Evolutionary conservation across 2,888 invertebrate species (phyloP).

Genomic region (Hemithea aestivaria): DNA sequence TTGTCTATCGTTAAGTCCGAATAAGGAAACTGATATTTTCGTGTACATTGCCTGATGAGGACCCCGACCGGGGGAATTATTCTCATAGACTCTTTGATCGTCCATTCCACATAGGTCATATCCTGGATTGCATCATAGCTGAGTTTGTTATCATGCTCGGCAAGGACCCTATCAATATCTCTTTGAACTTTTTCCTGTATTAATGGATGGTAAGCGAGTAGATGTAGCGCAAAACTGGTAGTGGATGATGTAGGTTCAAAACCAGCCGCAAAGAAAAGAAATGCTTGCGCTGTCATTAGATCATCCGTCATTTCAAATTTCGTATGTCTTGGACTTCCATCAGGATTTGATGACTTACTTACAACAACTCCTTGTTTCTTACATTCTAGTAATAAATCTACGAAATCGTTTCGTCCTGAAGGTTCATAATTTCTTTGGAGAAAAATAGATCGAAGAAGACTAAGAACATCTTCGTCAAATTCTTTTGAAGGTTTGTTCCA

Average conservation of each 20-base stretch:
- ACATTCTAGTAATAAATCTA: slow-evolving; percentile 46
- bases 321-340: slow-evolving; percentile 37
- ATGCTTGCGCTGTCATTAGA: slow-evolving; percentile 43
- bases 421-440: slow-evolving; percentile 43
- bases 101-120: slow-evolving; percentile 30
- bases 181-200: slow-evolving; percentile 48
- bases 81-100: slow-evolving; percentile 47
- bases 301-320: slow-evolving; percentile 40
- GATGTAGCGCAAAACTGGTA: slow-evolving; percentile 51
- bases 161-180: slow-evolving; percentile 48
- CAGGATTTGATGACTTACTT: slow-evolving; percentile 42
- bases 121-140: slow-evolving; percentile 47
- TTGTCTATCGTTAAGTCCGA: slow-evolving; percentile 15
- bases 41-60: slow-evolving; percentile 41
- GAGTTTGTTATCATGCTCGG: slow-evolving; percentile 42
- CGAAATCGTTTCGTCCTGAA: slow-evolving; percentile 45
- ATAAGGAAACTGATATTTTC: slow-evolving; percentile 34
- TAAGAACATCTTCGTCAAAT: slow-evolving; percentile 35
- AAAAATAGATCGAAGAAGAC: slow-evolving; percentile 40
- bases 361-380: slow-evolving; percentile 40
- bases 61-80: slow-evolving; percentile 43
- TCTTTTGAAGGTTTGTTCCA: slow-evolving; percentile 32
- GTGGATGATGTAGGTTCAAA: slow-evolving; percentile 63
- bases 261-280: slow-evolving; percentile 53
- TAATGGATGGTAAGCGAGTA: slow-evolving; percentile 54